Base-by-base conservation (phyloP, 2,888 invertebrate genomes). In the Zootermopsis nevadensis region DNA sequence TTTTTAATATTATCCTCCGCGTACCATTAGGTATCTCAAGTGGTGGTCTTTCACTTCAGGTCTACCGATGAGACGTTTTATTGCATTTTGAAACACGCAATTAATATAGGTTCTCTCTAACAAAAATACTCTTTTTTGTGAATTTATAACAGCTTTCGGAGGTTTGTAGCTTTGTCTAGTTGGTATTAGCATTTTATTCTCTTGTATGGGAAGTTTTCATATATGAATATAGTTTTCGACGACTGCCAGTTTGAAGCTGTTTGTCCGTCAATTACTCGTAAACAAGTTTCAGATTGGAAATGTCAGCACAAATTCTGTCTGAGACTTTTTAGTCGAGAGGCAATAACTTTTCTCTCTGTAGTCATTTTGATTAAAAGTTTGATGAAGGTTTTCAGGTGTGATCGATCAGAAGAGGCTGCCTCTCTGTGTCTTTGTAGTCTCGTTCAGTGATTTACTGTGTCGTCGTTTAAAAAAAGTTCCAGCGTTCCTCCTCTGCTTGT, bases 331-430 rank as follows among this genome's bases (percentile, higher is more conserved):
- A 31, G 19, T 33, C 33, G 67, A 67, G 27, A 67, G 67, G 30
- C 67, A 67, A 27, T 27, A 67, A 67, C 67, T 67, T 67, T 67
- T 67, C 27, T 67, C 27, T 67, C 67, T 67, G 67, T 27, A 67
- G 67, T 31, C 67, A 67, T 67, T 67, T 67, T 67, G 67, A 67
- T 67, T 67, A 67, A 67, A 67, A 67, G 67, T 67, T 67, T 67
- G 67, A 67, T 67, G 24, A 67, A n/a, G 67, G 31, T 27, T 67
- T 67, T 12, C 67, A 67, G 67, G 67, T 67, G 67, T 67, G 67
- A 67, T 67, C 67, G 31, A 67, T 67, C 27, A 67, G n/a, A 31
- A 27, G 31, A 30, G 3, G n/a, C 30, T 67, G 30, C 67, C 31
- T 31, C 24, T 66, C 67, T 67, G 67, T 27, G 67, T 31, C 67